A percentile compares a stretch with the other conserved stretches of the same genome.
phyloP scores from a whole-genome alignment of 2,797 vertebrate species.

The Microtus californicus region DNA sequence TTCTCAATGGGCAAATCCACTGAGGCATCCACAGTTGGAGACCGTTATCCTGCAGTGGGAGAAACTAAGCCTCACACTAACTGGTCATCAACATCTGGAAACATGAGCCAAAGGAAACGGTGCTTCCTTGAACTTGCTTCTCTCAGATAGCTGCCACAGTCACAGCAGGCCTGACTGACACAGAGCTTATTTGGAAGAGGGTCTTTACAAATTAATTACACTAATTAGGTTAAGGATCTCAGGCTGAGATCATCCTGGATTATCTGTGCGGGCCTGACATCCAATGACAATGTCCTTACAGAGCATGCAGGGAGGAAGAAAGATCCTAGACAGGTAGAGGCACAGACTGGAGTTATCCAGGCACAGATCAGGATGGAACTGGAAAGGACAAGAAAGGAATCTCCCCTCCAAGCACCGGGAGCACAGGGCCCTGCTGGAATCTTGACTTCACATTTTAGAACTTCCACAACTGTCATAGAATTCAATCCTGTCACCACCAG shows the following conservation, averaged over 20 bases:
- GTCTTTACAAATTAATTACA: conserved; percentile 40
- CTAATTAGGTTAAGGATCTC: conserved; percentile 30
- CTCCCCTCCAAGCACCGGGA: not conserved
- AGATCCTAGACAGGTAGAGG: not conserved
- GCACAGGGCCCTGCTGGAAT: not conserved
- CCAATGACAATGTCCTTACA: not conserved
- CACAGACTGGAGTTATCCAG: not conserved
- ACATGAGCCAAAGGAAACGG: not conserved
- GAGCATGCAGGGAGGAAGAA: not conserved
- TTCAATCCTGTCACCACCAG: not conserved
- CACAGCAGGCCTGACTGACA: not conserved
- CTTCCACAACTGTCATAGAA: not conserved
- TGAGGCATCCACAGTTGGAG: not conserved
- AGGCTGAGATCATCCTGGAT: conserved; percentile 24
- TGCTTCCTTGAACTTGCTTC: not conserved
- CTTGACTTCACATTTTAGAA: not conserved
- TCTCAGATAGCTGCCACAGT: not conserved
- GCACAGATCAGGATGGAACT: not conserved
- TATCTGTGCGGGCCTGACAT: not conserved
- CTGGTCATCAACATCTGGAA: not conserved
- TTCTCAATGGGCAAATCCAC: not conserved
- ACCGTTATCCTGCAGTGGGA: not conserved
- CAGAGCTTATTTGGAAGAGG: not conserved
- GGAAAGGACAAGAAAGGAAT: not conserved
- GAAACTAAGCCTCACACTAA: not conserved